phyloP scores from a whole-genome alignment of 2,888 invertebrate species.

The Furcula furcula region DNA sequence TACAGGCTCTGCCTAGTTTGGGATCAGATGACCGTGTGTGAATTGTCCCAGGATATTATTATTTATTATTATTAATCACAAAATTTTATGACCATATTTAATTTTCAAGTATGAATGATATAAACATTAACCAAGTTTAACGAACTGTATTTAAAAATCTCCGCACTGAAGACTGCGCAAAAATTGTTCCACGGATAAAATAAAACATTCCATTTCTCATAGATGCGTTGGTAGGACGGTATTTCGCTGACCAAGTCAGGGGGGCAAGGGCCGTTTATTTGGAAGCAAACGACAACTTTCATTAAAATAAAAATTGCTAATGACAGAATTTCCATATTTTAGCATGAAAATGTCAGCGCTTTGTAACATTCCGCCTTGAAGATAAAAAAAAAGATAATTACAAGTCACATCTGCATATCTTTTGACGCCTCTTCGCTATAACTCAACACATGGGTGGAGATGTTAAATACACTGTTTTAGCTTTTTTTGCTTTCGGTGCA shows the following conservation, averaged over 20 bases:
- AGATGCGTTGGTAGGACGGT: slow-evolving; percentile 49
- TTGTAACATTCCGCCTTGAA: slow-evolving; percentile 50
- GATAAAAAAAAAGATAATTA: slow-evolving; percentile 55
- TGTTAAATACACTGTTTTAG: slow-evolving; percentile 51
- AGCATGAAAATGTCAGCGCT: slow-evolving; percentile 72
- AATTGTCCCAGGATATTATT: no score
- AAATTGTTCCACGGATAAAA: slow-evolving; percentile 26
- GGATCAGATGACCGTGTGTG: no score
- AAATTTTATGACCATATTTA: no score
- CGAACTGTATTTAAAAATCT: background rate
- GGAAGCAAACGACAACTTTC: slow-evolving; percentile 56
- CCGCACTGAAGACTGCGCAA: background rate
- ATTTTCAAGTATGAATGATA: no score
- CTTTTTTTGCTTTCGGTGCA: slow-evolving; percentile 40
- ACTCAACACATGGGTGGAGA: slow-evolving; percentile 60
- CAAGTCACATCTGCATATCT: slow-evolving; percentile 70
- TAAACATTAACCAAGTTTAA: no score
- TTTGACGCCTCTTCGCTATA: slow-evolving; percentile 57
- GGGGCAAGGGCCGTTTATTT: slow-evolving; percentile 40
- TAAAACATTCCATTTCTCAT: slow-evolving; percentile 27
- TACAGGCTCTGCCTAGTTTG: no score
- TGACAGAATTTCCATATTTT: slow-evolving; percentile 78
- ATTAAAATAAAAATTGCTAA: slow-evolving; percentile 75
- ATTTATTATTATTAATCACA: no score
- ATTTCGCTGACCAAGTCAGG: slow-evolving; percentile 60